These are phyloP conservation scores for Piaya cayana DNA, from an alignment of 2,113 vertebrate genomes.

Conservation along the genomic window DNA sequence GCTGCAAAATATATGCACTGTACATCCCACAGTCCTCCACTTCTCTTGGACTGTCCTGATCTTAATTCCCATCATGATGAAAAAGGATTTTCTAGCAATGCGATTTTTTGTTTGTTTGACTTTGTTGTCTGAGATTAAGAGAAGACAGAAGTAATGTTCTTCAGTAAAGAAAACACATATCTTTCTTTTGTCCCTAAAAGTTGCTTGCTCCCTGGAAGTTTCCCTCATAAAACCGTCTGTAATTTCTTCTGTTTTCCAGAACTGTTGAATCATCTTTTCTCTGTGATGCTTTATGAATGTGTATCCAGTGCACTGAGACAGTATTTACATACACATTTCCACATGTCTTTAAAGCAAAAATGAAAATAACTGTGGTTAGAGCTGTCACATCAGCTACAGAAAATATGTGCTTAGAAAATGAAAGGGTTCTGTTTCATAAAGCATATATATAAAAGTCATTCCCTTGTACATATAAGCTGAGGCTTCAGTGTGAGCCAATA, in stretches of 20 bases:
- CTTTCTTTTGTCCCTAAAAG: not conserved
- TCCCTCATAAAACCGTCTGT: not conserved
- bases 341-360: not conserved
- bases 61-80: not conserved
- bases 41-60: not conserved
- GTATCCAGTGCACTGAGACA: not conserved
- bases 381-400: not conserved
- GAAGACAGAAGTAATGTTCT: not conserved
- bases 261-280: not conserved
- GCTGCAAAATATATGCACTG: not conserved
- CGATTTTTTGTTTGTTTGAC: not conserved
- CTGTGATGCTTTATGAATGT: not conserved
- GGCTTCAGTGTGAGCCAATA: not conserved
- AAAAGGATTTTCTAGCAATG: not conserved
- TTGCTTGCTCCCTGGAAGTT: not conserved
- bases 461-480: not conserved
- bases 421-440: slow-evolving; percentile 12
- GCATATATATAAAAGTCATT: not conserved
- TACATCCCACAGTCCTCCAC: too few species aligned
- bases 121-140: not conserved
- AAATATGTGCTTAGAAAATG: not conserved
- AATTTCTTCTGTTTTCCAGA: not conserved
- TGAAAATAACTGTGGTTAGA: slow-evolving; percentile 28
- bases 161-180: not conserved
- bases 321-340: not conserved